phyloP scores from a whole-genome alignment of 1,140 invertebrate species.

The Lordiphosa collinella region DNA sequence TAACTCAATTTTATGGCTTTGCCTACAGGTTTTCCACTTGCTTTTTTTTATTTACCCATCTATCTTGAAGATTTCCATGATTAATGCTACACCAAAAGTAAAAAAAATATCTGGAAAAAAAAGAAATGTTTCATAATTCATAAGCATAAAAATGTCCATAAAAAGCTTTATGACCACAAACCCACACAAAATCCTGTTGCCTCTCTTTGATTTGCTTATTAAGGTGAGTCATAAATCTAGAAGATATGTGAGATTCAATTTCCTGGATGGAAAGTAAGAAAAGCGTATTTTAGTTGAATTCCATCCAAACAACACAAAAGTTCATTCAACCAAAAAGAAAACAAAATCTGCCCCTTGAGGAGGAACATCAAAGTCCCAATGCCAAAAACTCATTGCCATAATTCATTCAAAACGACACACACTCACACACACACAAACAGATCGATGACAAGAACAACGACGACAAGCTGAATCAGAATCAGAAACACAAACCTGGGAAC shows the following conservation, averaged over 20 bases:
- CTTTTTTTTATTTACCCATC: neutral
- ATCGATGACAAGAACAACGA: neutral
- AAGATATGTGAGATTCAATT: slow-evolving; percentile 8
- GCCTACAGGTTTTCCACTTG: neutral
- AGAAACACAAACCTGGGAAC: slow-evolving; percentile 6
- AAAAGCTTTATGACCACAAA: neutral
- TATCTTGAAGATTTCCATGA: neutral
- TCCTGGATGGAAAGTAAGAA: slow-evolving; percentile 1
- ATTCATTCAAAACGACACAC: slow-evolving; percentile 6
- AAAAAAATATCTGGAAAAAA: slow-evolving; percentile 5
- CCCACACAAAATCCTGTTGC: neutral
- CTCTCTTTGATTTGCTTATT: slow-evolving; percentile 5
- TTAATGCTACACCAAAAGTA: neutral
- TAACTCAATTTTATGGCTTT: slow-evolving; percentile 7
- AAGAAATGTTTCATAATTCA: neutral
- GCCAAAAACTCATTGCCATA: slow-evolving; percentile 11
- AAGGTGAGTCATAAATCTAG: slow-evolving; percentile 11
- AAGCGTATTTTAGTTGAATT: no score
- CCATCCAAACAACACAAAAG: neutral
- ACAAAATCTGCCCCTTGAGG: neutral
- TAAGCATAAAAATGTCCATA: neutral
- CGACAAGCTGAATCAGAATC: neutral
- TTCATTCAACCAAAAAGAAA: neutral
- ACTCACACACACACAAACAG: neutral
- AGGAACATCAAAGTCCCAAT: slow-evolving; percentile 7